These are phyloP conservation scores for Meleagris gallopavo DNA, from an alignment of 2,113 vertebrate genomes.

Conservation along the genomic window DNA sequence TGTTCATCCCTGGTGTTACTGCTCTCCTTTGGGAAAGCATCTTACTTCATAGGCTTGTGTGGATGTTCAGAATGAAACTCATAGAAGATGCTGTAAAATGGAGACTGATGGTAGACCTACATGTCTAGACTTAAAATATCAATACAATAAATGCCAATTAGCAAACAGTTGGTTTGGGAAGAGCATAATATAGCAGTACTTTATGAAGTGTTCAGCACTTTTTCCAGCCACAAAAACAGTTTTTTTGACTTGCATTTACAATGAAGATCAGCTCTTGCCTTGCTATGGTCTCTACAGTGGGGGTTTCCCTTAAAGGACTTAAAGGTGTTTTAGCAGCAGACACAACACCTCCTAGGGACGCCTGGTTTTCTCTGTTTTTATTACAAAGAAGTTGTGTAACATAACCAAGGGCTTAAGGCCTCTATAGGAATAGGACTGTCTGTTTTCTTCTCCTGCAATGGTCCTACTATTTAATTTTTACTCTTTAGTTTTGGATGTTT, in stretches of 20 bases:
- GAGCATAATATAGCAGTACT: accelerated
- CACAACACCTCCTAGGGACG: background rate
- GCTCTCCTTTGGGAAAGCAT: background rate
- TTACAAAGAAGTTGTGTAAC: accelerated
- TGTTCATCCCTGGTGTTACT: background rate
- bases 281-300: accelerated
- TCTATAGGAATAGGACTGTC: accelerated
- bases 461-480: background rate
- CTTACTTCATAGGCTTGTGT: background rate
- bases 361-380: background rate
- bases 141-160: background rate
- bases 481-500: background rate
- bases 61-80: background rate
- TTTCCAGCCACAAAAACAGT: accelerated
- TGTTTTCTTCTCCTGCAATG: background rate
- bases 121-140: background rate
- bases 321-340: accelerated
- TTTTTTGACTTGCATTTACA: background rate
- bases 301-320: background rate
- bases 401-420: accelerated
- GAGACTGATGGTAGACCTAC: background rate
- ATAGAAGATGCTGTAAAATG: accelerated
- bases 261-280: background rate
- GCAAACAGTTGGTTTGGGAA: background rate
- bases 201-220: accelerated